Conservation (phyloP, 2,888 invertebrate species). For the Diarsia rubi region DNA sequence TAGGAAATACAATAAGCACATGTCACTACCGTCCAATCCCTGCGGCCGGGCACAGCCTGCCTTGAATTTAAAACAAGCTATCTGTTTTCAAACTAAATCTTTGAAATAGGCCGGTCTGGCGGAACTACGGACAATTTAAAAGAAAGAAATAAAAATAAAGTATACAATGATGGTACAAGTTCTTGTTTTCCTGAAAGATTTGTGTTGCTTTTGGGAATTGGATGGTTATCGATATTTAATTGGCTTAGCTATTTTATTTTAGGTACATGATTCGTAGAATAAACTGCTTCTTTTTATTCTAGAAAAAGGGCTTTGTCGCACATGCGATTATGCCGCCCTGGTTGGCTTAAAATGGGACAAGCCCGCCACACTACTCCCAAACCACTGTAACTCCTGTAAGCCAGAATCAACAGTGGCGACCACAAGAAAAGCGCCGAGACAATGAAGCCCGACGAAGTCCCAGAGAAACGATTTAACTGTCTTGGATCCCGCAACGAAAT, state of each 20-base stretch:
- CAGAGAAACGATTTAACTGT: no score
- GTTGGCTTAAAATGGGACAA: no score
- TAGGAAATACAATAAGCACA: conserved; percentile 79
- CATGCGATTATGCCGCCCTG: no score
- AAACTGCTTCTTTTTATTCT: background rate
- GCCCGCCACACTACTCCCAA: no score
- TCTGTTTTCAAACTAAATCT: conserved; percentile 71
- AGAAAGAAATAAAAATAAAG: no score
- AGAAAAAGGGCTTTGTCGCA: no score
- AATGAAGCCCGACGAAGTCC: no score
- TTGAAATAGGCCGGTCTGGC: conserved; percentile 54
- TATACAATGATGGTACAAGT: background rate
- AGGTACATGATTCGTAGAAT: background rate
- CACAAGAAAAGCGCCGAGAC: no score
- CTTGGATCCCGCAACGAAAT: no score
- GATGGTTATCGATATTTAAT: background rate
- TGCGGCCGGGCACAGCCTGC: conserved; percentile 65
- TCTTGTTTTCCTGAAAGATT: background rate
- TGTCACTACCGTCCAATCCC: conserved; percentile 72
- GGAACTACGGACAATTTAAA: conserved; percentile 12
- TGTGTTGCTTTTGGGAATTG: conserved; percentile 1
- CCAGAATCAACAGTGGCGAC: no score
- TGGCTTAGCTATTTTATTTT: background rate
- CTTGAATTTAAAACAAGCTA: conserved; percentile 78
- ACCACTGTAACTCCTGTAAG: no score